Percentiles rank a stretch among this genome's conserved stretches.
Conservation (phyloP, 2,113 vertebrate species). For the Anhinga anhinga region DNA sequence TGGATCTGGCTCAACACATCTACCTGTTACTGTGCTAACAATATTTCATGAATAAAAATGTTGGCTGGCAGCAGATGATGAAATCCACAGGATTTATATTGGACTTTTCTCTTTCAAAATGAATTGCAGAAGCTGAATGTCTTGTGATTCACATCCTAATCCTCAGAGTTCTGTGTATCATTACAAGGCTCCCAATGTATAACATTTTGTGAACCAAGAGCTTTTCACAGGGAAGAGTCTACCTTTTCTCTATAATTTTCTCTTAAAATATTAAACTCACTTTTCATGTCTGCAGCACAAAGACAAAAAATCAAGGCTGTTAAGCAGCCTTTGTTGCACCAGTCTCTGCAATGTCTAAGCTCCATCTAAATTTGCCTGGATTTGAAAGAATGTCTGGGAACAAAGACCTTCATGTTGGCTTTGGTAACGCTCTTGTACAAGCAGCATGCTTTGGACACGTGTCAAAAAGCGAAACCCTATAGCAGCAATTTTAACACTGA, state of each 20-base stretch:
- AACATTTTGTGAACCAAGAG: constrained; percentile 21
- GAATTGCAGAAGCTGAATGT: constrained; percentile 39
- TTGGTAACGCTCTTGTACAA: background rate
- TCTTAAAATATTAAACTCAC: background rate
- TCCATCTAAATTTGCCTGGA: background rate
- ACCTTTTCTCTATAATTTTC: background rate
- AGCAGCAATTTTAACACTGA: background rate
- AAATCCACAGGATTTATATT: constrained; percentile 67
- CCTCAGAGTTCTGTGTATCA: constrained; percentile 32
- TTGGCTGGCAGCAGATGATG: constrained; percentile 47
- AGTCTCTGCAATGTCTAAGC: background rate
- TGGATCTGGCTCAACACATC: constrained; percentile 21
- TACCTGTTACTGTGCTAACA: constrained; percentile 24
- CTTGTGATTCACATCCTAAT: constrained; percentile 54
- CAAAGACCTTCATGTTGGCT: constrained; percentile 2
- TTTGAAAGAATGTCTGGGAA: constrained; percentile 25
- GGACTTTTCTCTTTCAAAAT: constrained; percentile 39
- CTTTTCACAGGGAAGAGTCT: background rate
- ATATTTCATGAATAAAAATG: constrained; percentile 65
- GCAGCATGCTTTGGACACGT: background rate
- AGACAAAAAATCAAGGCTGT: background rate
- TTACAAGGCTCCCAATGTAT: background rate
- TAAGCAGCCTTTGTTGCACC: background rate
- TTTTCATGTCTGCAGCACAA: background rate
- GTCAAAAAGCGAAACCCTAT: background rate